A percentile compares a stretch with the other conserved stretches of the same genome.
These are phyloP conservation scores for Sigmodon hispidus DNA, from an alignment of 2,113 vertebrate species.

Conservation along the genomic window DNA sequence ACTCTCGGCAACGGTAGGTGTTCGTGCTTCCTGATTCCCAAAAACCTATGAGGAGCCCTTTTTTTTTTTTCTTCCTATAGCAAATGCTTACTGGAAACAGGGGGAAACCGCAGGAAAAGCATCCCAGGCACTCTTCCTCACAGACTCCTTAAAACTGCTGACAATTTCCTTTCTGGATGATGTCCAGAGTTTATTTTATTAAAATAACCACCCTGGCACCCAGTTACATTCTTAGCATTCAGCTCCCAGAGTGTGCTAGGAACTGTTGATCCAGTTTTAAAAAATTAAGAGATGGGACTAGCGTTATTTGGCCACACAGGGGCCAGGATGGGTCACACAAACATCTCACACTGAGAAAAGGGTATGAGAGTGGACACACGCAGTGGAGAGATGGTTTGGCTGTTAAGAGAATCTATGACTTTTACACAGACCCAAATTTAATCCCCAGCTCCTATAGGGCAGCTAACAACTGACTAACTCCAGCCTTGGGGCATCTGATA, in stretches of 20 bases:
- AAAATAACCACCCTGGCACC: not conserved
- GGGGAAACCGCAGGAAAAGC: not conserved
- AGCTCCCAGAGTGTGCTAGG: not conserved
- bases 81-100: not conserved
- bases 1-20: conserved; percentile 82
- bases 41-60: not conserved
- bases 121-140: not conserved
- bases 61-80: too few species aligned
- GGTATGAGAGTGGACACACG: not conserved
- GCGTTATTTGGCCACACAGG: fast-evolving
- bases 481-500: not conserved
- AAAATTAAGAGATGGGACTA: not conserved
- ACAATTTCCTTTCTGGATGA: not conserved
- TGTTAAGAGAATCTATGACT: not conserved
- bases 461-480: not conserved
- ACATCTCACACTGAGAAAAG: not conserved
- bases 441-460: not conserved
- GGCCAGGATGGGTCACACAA: not conserved
- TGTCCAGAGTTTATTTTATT: not conserved
- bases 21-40: too few species aligned
- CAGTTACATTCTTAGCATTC: not conserved
- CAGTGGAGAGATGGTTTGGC: not conserved
- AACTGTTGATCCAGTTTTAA: not conserved
- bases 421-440: too few species aligned
- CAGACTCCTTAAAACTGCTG: not conserved